Conservation (phyloP, 2,888 invertebrate species). For the Perithous albicinctus region DNA sequence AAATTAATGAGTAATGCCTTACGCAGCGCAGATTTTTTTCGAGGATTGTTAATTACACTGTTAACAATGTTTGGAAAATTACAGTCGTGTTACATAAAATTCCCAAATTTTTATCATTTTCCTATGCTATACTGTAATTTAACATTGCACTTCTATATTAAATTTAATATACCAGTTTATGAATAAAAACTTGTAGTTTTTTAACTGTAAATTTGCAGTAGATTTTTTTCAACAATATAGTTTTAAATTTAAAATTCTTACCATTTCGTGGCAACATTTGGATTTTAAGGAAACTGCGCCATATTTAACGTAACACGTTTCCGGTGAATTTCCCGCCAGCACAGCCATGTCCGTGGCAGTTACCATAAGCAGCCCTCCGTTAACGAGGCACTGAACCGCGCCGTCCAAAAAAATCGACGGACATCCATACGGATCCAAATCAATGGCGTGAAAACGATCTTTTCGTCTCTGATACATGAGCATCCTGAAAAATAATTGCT, state of each 20-base stretch:
- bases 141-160: no score
- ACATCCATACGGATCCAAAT: slow-evolving; percentile 99
- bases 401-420: slow-evolving; percentile 96
- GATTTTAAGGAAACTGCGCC: slow-evolving; percentile 94
- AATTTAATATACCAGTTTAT: no score
- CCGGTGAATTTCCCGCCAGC: slow-evolving; percentile 97
- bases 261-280: slow-evolving; percentile 98
- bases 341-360: slow-evolving; percentile 99
- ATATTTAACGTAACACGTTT: slow-evolving; percentile 97
- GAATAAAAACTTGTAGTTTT: no score
- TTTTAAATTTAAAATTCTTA: slow-evolving; percentile 80
- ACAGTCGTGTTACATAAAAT: no score
- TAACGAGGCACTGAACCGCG: slow-evolving; percentile 92
- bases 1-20: no score
- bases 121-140: no score
- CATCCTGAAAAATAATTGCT: slow-evolving; percentile 87
- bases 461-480: slow-evolving; percentile 93
- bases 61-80: no score
- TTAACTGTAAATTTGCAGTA: no score
- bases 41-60: no score
- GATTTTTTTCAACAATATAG: background rate
- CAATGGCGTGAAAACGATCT: slow-evolving; percentile 93
- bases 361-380: slow-evolving; percentile 95
- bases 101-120: no score
- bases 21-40: no score